Evolutionary conservation across 2,797 vertebrate genomes (phyloP), one percentile per base, ranked within the genome.

Genomic region (Dallia pectoralis): DNA sequence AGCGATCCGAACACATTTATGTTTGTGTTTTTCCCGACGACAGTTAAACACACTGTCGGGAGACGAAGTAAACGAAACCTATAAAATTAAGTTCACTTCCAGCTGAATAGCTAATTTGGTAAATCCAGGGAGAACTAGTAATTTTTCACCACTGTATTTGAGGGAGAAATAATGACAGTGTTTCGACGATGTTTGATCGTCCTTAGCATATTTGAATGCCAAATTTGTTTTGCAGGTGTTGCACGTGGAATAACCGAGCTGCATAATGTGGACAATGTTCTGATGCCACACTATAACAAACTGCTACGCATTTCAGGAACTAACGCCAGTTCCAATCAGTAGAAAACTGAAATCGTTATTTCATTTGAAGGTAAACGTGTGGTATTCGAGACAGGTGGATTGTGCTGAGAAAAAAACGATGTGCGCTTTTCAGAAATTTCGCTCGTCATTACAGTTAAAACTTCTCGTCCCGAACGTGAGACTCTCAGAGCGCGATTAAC

Each of bases 201-300:
- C 91, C 89, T 92, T 91, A 86, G 89, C 92, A 91, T 91, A 94
- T 93, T 91, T 91, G 90, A 91, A 93, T 92, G 92, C 90, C 92
- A 93, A 93, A 94, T 94, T 93, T 93, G 90, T 93, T 93, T 91
- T 90, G 93, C 93, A 94, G 93, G 93, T 94, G 93, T 94, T 94
- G 91, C 92, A 90, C 91, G 88, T 90, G 89, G 89, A 93, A 93
- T 93, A 92, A 92, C 91, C 91, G 89, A 91, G 88, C 89, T 88
- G 91, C 88, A 91, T 94, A 94, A 94, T 94, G 92, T 88, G 92
- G 86, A 89, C 84, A 93, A 93, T 92, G 90, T 91, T 91, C 89
- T 88, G 90, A 91, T 91, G 90, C 89, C 88, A 84, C 88, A 89
- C 91, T 86, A 91, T 88, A 89, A 92, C 92, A 92, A 89, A 91